Evolutionary conservation across 30 jellyfish, hydroid and myxozoan species (phyloP).

Genomic region (Aurelia aurita complex sp. Pacific): DNA sequence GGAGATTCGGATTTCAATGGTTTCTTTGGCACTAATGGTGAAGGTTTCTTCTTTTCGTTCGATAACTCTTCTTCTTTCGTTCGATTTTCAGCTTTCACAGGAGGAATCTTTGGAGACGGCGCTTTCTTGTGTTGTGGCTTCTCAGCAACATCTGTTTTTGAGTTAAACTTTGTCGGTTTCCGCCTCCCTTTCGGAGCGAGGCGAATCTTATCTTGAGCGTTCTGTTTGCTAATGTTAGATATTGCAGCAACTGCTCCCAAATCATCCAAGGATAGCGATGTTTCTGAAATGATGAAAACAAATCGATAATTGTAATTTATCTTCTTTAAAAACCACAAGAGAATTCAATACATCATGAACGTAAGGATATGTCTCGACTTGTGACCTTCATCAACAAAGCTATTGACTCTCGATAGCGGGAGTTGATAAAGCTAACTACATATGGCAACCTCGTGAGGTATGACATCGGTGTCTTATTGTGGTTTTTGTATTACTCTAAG

Average conservation of each 20-base stretch:
- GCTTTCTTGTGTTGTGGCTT: background rate
- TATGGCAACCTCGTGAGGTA: too few species aligned
- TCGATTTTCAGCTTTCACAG: background rate
- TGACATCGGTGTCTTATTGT: too few species aligned
- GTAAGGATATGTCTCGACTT: too few species aligned
- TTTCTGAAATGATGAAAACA: background rate
- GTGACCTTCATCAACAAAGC: too few species aligned
- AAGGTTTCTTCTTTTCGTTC: background rate
- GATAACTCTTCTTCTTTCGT: too few species aligned
- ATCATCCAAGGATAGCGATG: constrained; percentile 7
- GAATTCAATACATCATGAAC: too few species aligned
- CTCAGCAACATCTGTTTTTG: constrained; percentile 18
- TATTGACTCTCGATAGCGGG: too few species aligned
- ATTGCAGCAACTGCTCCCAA: constrained; percentile 29
- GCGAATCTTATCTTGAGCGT: constrained; percentile 82
- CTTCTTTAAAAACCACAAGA: too few species aligned
- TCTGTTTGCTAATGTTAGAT: constrained; percentile 15
- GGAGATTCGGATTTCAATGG: background rate
- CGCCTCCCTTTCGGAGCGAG: constrained; percentile 90
- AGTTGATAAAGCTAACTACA: too few species aligned
- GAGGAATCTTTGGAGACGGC: background rate
- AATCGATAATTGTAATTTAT: background rate
- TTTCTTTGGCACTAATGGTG: background rate
- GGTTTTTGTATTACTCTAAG: too few species aligned
- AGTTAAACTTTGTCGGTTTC: constrained; percentile 67